Evolutionary conservation across 2,888 invertebrate species (phyloP), one percentile per base, ranked within the genome.

Genomic region (Platerodrilus igneus): DNA sequence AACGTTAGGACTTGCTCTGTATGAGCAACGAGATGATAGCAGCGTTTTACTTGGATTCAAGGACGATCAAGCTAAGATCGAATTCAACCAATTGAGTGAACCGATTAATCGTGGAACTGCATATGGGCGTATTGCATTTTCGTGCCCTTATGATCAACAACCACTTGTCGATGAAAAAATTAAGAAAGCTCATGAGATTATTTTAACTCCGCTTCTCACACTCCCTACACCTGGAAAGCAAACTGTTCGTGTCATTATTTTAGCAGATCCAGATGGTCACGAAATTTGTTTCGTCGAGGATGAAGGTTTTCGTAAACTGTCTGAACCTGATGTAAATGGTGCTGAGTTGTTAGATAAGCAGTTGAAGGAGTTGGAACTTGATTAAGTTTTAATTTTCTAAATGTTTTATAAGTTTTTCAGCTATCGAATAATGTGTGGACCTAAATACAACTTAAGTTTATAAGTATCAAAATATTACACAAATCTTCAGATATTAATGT

Each of bases 281-380:
- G 97, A 99, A 74, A 97, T 99, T 49, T 97, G 97, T 69, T 96
- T 96, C 68, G 97, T 97, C 3, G 96, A 95, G 47, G 94, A 95
- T 57, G 94, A 95, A 72, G 93, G 86, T 20, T 99, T 94, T 72
- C 71, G 83, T 4, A 77, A 93, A 57, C 70, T 97, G 21, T 94
- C 95, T 0, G 76, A 85, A 55, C 78, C 89, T 2, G 96, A 97
- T 64, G 82, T 86, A 0, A 76, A 83, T 35, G 88, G 87, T 29
- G 86, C 92, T 51, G 72, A 75, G n/a, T 75, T 84, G 23, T 72
- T 97, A 15, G 77, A 86, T 53, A 79, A 83, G n/a, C n/a, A n/a
- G n/a, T n/a, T n/a, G n/a, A n/a, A n/a, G n/a, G n/a, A n/a, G n/a
- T n/a, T n/a, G n/a, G n/a, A n/a, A n/a, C n/a, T n/a, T n/a, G n/a